These are phyloP conservation scores for Tor tambroides DNA, from an alignment of 2,113 vertebrate species.

Conservation along the genomic window DNA sequence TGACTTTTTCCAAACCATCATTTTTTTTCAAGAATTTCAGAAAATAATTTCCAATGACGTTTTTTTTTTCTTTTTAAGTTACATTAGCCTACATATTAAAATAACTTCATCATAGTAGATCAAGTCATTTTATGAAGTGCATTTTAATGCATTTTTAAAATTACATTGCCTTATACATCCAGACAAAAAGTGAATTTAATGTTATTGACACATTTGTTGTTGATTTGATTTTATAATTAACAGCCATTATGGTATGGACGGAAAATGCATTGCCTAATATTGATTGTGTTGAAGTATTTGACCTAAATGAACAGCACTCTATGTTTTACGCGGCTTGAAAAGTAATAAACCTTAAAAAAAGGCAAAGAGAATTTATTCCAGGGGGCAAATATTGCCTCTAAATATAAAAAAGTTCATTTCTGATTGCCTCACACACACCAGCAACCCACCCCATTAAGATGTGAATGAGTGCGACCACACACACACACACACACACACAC, in stretches of 20 bases:
- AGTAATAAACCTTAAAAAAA: not conserved
- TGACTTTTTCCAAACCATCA: not conserved
- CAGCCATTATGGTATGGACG: not conserved
- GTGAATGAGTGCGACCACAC: conserved; percentile 51
- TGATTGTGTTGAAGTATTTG: not conserved
- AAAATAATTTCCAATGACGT: not conserved
- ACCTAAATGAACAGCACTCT: not conserved
- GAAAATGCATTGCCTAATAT: not conserved
- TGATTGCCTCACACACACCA: not conserved
- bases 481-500: conserved; percentile 4
- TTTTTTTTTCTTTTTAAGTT: not conserved
- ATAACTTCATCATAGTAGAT: not conserved
- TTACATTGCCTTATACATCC: not conserved
- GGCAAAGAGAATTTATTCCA: not conserved
- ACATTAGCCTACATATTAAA: not conserved
- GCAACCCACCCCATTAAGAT: not conserved
- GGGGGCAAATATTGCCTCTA: not conserved
- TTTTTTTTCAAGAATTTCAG: not conserved
- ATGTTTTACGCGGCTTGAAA: not conserved
- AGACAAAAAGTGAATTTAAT: not conserved
- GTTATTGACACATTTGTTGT: not conserved
- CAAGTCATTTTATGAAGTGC: not conserved
- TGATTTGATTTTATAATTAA: not conserved
- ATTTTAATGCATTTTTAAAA: not conserved
- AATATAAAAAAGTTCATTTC: not conserved